Evolutionary conservation across 2,113 vertebrate species (phyloP).

Genomic region (Poeciliopsis prolifica): DNA sequence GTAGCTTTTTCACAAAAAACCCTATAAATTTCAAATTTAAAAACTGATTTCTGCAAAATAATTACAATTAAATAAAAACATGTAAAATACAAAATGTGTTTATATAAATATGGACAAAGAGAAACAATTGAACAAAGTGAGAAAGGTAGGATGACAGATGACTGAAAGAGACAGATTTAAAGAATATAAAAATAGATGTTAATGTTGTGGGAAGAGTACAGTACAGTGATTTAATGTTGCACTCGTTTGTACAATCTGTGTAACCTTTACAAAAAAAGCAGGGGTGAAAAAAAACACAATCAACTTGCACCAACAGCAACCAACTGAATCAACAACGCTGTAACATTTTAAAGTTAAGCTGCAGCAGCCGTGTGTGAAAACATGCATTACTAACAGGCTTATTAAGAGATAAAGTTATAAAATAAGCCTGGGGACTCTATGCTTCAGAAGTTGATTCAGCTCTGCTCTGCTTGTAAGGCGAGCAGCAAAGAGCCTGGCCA

Average conservation of each 20-base stretch:
- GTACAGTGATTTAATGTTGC: constrained; percentile 1
- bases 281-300: constrained; percentile 21
- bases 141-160: neutral
- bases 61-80: no score
- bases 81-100: no score
- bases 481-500: constrained; percentile 35
- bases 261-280: neutral
- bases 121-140: no score
- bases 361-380: constrained; percentile 38
- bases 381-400: constrained; percentile 68
- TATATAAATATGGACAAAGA: no score
- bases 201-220: neutral
- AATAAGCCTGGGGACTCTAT: constrained; percentile 45
- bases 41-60: no score
- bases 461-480: constrained; percentile 38
- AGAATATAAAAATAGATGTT: neutral
- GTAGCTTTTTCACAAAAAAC: no score
- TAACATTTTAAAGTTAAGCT: constrained; percentile 51
- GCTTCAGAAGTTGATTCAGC: constrained; percentile 43
- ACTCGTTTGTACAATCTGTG: neutral
- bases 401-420: constrained; percentile 52
- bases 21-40: no score
- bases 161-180: neutral
- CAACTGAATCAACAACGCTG: constrained; percentile 36
- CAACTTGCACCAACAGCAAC: constrained; percentile 44